These are phyloP conservation scores for Glareola pratincola DNA, from an alignment of 2,113 vertebrate genomes.

Conservation along the genomic window DNA sequence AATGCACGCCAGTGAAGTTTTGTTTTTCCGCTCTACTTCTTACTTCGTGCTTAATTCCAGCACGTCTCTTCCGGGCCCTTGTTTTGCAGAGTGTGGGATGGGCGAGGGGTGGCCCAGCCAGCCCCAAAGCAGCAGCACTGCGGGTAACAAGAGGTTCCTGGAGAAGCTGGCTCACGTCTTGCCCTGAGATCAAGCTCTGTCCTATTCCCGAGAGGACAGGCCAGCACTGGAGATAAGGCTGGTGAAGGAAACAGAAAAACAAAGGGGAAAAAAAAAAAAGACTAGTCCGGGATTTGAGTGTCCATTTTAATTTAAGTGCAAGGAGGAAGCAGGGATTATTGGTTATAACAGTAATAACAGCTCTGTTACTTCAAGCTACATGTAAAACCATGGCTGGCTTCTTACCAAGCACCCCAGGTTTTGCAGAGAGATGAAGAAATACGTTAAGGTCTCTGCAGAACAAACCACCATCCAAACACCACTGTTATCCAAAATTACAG, in stretches of 20 bases:
- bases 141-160: not conserved
- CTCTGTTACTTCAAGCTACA: slow-evolving; percentile 31
- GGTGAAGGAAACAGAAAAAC: not conserved
- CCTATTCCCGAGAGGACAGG: not conserved
- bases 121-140: not conserved
- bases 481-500: not conserved
- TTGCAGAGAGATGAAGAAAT: not conserved
- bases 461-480: not conserved
- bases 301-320: slow-evolving; percentile 60
- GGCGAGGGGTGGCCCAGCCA: not conserved
- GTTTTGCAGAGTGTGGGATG: not conserved
- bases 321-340: slow-evolving; percentile 38
- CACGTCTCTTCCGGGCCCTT: not conserved
- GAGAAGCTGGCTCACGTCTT: not conserved
- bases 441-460: not conserved
- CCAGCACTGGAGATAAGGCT: not conserved
- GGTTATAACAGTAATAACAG: slow-evolving; percentile 24
- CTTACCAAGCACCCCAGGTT: not conserved
- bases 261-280: not conserved
- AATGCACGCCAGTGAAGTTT: not conserved
- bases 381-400: slow-evolving; percentile 19
- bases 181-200: not conserved
- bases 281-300: not conserved
- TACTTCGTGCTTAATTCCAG: not conserved
- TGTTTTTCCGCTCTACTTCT: not conserved